These are phyloP conservation scores for Petrolisthes manimaculis DNA, from an alignment of 2,888 invertebrate species.

Conservation along the genomic window DNA sequence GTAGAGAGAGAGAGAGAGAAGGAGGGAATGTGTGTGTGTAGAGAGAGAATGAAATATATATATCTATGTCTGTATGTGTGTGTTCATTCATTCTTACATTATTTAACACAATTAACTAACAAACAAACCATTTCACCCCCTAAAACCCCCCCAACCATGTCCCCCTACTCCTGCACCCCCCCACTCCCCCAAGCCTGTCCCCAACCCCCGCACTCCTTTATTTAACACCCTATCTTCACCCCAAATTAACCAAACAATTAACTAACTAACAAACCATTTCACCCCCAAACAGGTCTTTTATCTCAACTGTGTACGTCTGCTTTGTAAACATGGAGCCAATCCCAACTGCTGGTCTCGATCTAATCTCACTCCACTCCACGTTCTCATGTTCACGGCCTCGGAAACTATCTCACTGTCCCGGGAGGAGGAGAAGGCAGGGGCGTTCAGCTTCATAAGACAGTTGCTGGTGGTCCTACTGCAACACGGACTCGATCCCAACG, in stretches of 20 bases:
- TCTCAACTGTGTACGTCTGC: conserved; percentile 78
- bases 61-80: neutral
- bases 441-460: conserved; percentile 78
- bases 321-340: conserved; percentile 80
- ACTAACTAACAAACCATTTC: too few relatives aligned
- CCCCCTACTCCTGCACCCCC: neutral
- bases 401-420: conserved; percentile 80
- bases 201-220: too few relatives aligned
- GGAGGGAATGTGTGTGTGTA: neutral
- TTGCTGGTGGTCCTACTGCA: conserved; percentile 77
- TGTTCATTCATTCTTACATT: neutral
- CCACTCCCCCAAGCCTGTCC: too few relatives aligned
- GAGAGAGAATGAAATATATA: neutral
- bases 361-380: conserved; percentile 79
- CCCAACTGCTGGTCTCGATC: conserved; percentile 80
- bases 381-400: conserved; percentile 79
- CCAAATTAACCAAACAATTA: too few relatives aligned
- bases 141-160: too few relatives aligned
- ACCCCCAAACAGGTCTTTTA: conserved; percentile 76
- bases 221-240: too few relatives aligned
- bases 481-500: conserved; percentile 77
- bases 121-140: too few relatives aligned
- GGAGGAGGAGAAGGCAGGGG: conserved; percentile 77
- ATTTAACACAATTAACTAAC: too few relatives aligned
- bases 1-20: neutral